These are phyloP conservation scores for Heloderma charlesbogerti DNA, from an alignment of 2,113 vertebrate species.

Conservation along the genomic window DNA sequence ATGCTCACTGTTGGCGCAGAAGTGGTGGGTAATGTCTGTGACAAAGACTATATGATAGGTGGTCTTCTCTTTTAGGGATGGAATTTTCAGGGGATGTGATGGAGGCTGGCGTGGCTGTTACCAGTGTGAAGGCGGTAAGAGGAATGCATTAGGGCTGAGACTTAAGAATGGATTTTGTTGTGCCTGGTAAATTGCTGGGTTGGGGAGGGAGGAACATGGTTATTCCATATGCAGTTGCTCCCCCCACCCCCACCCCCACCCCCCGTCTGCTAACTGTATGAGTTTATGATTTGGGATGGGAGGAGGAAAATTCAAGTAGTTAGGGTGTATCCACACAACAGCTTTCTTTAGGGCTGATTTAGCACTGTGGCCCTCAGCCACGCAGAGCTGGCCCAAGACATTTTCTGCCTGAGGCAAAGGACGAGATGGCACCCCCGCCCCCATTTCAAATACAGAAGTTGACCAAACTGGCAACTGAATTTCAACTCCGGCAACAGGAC, in stretches of 20 bases:
- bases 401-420: background rate
- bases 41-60: background rate
- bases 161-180: fast-evolving
- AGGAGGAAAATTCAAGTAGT: background rate
- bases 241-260: too few species aligned
- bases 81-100: constrained; percentile 72
- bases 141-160: fast-evolving
- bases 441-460: background rate
- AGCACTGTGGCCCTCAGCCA: background rate
- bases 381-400: background rate
- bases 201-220: background rate
- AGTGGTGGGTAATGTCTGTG: background rate
- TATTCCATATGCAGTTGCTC: background rate
- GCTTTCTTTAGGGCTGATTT: background rate
- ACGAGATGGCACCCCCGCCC: background rate
- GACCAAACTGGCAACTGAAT: background rate
- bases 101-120: constrained; percentile 66
- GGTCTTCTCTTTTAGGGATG: constrained; percentile 61
- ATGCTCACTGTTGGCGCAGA: background rate
- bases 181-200: fast-evolving
- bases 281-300: background rate
- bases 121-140: constrained; percentile 52
- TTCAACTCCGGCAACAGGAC: background rate
- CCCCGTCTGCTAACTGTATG: background rate
- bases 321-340: background rate